These are phyloP conservation scores for Pseudochirops cupreus DNA, from an alignment of 2,797 vertebrate species.

Conservation along the genomic window DNA sequence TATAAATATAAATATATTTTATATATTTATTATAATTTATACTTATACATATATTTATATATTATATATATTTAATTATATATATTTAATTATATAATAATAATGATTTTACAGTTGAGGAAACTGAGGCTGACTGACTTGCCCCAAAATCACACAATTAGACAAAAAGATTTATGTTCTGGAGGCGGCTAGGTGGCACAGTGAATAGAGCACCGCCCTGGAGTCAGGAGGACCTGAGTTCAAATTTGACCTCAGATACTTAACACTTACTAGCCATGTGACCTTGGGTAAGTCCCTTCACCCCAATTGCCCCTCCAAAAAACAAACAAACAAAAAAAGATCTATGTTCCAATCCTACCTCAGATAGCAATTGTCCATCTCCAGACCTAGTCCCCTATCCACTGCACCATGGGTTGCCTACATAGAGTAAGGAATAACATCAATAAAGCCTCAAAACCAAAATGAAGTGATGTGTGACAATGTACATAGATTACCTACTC, in stretches of 20 bases:
- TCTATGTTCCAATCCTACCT: neutral
- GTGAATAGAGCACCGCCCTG: no score
- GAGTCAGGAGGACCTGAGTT: no score
- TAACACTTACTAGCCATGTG: no score
- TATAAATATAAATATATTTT: no score
- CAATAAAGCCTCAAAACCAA: neutral
- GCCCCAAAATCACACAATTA: neutral
- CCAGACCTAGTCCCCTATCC: neutral
- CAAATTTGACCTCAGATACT: no score
- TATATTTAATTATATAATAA: no score
- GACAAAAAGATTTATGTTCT: neutral
- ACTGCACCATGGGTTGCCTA: neutral
- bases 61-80: no score
- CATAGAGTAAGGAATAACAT: neutral
- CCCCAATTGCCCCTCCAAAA: no score
- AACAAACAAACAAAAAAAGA: neutral
- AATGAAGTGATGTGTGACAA: neutral
- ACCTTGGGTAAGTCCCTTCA: no score
- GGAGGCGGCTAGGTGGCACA: no score
- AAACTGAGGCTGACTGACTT: neutral
- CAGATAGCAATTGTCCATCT: neutral
- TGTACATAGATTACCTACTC: neutral
- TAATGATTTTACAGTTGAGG: neutral
- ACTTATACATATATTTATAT: no score
- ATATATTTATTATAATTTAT: no score